Evolutionary conservation across 1,140 invertebrate species (phyloP), one percentile per base, ranked within the genome.

Genomic region (Drosophila oshimai): DNA sequence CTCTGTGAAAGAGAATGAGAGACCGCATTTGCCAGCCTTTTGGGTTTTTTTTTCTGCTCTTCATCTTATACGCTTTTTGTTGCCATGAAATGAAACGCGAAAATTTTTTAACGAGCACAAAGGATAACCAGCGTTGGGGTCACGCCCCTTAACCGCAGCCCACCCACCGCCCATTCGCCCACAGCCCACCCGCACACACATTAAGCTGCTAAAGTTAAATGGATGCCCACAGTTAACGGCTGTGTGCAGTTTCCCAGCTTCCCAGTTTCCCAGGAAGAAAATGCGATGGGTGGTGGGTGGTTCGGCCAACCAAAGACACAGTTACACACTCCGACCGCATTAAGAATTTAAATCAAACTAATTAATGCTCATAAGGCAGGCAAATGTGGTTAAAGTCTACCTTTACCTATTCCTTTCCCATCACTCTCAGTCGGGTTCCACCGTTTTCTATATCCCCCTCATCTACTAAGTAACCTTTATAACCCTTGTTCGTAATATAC

Each of bases 31-130:
- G 71, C 46, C 74, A 71, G 79, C 53, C 76, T 55, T 73, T 68
- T 37, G 13, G 31, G 37, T 33, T 17, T 22, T 36, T 28, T 68
- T 47, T 47, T 44, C 46, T 50, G 44, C 22, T 31, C 62, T 41
- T 65, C 62, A 50, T 65, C 60, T 65, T 67, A 67, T 50, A 49
- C 55, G 55, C 58, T 80, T 74, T 79, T 69, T 74, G 67, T 58
- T 72, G 74, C 64, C 71, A 55, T 74, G 70, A 86, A 84, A 84
- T 86, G 79, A 84, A 84, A 84, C 79, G 80, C 80, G 75, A 86
- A 83, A 68, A 86, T 84, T 86, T 84, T 79, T 84, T 84, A 84
- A 84, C 80, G 61, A 84, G 80, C 80, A 86, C 80, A 84, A 84
- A 84, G 80, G 62, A 54, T 67, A 60, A 55, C 67, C 72, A 55